A percentile compares a stretch with the other conserved stretches of the same genome.
These are phyloP conservation scores for Anolis sagrei DNA, from an alignment of 2,113 vertebrate genomes.

Conservation along the genomic window DNA sequence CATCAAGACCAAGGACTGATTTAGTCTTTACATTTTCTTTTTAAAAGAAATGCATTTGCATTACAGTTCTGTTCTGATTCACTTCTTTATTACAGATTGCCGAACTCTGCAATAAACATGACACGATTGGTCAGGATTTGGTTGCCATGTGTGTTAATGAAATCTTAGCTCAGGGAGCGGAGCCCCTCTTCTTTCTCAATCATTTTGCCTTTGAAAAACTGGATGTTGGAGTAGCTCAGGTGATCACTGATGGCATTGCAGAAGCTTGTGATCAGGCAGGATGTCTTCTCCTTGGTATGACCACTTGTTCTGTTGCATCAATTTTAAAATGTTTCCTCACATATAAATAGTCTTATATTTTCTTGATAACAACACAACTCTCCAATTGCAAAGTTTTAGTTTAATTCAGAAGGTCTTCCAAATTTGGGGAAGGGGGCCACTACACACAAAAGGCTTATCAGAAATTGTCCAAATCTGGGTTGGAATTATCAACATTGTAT, in stretches of 20 bases:
- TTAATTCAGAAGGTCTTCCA: neutral
- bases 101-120: conserved; percentile 78
- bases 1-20: neutral
- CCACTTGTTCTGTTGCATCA: neutral
- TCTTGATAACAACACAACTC: neutral
- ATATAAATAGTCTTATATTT: neutral
- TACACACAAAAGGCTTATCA: neutral
- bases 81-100: conserved; percentile 78
- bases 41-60: neutral
- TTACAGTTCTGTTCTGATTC: neutral
- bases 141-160: conserved; percentile 89
- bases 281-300: conserved; percentile 83
- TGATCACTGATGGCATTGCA: conserved; percentile 80
- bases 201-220: conserved; percentile 83
- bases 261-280: conserved; percentile 83
- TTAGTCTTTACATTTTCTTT: neutral
- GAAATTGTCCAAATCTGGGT: neutral
- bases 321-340: conserved; percentile 15
- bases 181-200: conserved; percentile 89
- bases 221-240: conserved; percentile 74
- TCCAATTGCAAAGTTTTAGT: neutral
- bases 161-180: conserved; percentile 86
- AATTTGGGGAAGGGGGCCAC: neutral
- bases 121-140: conserved; percentile 85
- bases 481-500: neutral